A percentile compares a stretch with the other conserved stretches of the same genome.
phyloP scores from a whole-genome alignment of 2,888 invertebrate species.

The Entomobrya multifasciata region DNA sequence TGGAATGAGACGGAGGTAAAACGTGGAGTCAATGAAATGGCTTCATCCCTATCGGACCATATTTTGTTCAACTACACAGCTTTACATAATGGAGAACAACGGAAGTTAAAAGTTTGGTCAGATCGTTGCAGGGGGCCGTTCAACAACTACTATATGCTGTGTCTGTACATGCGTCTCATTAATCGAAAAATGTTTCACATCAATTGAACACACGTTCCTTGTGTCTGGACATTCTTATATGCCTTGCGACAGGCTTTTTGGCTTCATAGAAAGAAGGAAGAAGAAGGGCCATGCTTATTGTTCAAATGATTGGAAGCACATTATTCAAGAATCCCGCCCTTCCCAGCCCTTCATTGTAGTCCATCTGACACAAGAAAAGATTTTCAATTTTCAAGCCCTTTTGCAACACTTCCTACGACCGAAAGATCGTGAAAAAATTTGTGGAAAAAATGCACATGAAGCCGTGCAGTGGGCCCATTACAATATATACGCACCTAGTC shows the following conservation, averaged over 20 bases:
- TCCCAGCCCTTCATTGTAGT: not conserved
- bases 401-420: not conserved
- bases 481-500: too few species aligned
- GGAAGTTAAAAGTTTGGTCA: not conserved
- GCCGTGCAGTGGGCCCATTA: too few species aligned
- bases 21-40: not conserved
- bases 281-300: not conserved
- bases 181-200: not conserved
- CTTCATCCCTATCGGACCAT: not conserved
- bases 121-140: not conserved
- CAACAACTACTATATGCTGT: not conserved
- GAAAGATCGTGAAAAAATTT: too few species aligned
- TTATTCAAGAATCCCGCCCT: not conserved
- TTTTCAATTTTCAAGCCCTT: not conserved
- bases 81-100: not conserved
- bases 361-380: not conserved
- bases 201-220: not conserved
- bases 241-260: not conserved
- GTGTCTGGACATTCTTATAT: not conserved
- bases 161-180: not conserved
- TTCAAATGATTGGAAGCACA: not conserved
- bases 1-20: not conserved
- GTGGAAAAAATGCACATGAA: too few species aligned
- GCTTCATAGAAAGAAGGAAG: not conserved
- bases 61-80: not conserved